phyloP scores from a whole-genome alignment of 2,113 vertebrate genomes.

The Barbus barbus region DNA sequence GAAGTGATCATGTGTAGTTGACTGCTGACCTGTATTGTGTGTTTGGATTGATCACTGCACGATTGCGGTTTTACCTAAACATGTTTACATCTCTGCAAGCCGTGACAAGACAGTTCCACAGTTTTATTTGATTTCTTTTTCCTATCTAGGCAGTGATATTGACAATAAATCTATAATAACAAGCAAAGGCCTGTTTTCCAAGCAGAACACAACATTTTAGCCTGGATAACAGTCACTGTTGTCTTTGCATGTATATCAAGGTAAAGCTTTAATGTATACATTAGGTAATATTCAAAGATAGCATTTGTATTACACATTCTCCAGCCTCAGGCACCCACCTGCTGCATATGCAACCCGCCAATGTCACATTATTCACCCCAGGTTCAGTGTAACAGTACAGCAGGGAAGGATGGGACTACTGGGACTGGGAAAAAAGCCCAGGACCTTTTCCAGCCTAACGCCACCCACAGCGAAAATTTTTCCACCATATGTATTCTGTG shows the following conservation, averaged over 20 bases:
- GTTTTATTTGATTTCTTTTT: neutral
- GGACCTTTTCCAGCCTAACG: neutral
- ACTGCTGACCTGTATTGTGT: too few species aligned
- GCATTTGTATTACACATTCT: neutral
- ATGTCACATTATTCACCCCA: slow-evolving; percentile 6
- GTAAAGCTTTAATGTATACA: neutral
- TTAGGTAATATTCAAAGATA: neutral
- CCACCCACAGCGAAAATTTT: neutral
- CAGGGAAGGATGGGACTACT: neutral
- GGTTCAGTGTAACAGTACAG: neutral
- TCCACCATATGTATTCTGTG: neutral
- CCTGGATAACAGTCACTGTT: neutral
- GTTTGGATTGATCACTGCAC: too few species aligned
- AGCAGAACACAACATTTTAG: neutral
- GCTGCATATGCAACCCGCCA: neutral
- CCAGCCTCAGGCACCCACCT: neutral
- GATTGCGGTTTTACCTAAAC: too few species aligned
- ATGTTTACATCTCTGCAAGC: neutral
- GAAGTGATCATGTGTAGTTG: too few species aligned
- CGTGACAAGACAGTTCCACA: neutral
- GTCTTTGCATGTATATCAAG: neutral
- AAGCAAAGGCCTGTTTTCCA: neutral
- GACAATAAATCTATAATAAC: neutral
- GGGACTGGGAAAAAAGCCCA: neutral
- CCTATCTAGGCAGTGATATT: neutral